Conservation (phyloP, 2,797 vertebrate genomes). For the Microctenopoma steveboyesi region DNA sequence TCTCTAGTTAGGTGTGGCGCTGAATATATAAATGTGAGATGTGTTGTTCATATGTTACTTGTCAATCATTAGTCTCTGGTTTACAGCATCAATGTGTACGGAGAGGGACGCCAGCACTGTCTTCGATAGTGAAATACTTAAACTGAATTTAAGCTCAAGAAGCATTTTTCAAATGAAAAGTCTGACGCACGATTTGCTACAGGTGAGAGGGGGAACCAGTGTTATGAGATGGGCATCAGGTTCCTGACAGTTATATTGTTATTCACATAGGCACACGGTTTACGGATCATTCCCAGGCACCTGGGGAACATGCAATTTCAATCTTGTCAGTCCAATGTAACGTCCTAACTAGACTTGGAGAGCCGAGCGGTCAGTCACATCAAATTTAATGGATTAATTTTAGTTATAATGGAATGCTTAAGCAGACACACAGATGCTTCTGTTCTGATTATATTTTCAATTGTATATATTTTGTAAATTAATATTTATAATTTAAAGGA, state of each 20-base stretch:
- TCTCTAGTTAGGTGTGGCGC: constrained; percentile 3
- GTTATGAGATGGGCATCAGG: too few species aligned
- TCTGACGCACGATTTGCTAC: not conserved
- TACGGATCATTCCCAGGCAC: not conserved
- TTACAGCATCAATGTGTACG: not conserved
- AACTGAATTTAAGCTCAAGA: not conserved
- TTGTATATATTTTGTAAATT: too few species aligned
- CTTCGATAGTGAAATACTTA: constrained; percentile 22
- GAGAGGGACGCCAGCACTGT: not conserved
- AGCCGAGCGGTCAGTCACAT: too few species aligned
- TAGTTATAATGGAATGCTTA: too few species aligned
- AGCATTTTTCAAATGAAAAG: not conserved
- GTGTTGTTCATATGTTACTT: constrained; percentile 26
- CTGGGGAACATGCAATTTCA: not conserved
- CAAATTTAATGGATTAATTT: too few species aligned
- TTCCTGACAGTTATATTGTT: too few species aligned
- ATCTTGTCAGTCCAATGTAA: not conserved
- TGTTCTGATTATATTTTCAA: too few species aligned
- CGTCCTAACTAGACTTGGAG: not conserved
- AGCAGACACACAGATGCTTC: too few species aligned
- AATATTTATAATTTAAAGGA: too few species aligned
- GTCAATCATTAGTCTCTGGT: constrained; percentile 19
- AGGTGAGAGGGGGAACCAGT: too few species aligned
- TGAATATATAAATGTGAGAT: constrained; percentile 35
- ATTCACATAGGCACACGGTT: too few species aligned